These are phyloP conservation scores for Drosophila testacea DNA, from an alignment of 2,888 invertebrate species.

Conservation along the genomic window DNA sequence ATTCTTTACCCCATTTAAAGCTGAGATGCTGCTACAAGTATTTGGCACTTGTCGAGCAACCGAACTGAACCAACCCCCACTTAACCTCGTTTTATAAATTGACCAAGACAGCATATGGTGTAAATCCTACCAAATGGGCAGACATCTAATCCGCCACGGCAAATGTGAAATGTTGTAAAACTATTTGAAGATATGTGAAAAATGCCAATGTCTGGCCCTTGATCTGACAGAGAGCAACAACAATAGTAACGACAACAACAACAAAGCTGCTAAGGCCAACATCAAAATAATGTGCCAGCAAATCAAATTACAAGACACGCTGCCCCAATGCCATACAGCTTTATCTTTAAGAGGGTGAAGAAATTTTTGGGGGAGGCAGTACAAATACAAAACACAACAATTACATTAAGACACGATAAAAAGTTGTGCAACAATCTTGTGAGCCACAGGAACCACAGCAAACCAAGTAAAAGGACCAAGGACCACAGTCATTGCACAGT, in stretches of 20 bases:
- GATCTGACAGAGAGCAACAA: constrained; percentile 13
- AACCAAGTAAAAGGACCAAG: constrained; percentile 32
- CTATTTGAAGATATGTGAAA: constrained; percentile 67
- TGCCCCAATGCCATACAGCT: constrained; percentile 28
- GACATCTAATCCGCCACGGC: constrained; percentile 62
- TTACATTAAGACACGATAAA: constrained; percentile 82
- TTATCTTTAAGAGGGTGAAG: constrained; percentile 39
- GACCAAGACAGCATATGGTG: constrained; percentile 73
- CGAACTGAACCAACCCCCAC: constrained; percentile 22
- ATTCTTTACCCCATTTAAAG: constrained; percentile 26
- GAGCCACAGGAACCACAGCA: constrained; percentile 27
- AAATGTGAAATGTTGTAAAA: constrained; percentile 74
- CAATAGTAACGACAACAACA: constrained; percentile 27
- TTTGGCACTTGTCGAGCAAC: constrained; percentile 45
- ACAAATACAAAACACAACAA: constrained; percentile 74
- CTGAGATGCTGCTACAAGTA: constrained; percentile 20
- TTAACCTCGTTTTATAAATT: constrained; percentile 76
- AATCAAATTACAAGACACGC: constrained; percentile 75
- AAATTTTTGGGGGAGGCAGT: constrained; percentile 13
- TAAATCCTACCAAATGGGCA: constrained; percentile 73
- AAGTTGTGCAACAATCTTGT: constrained; percentile 74
- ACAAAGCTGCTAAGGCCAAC: constrained; percentile 49
- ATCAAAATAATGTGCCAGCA: constrained; percentile 78
- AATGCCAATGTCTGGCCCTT: constrained; percentile 36
- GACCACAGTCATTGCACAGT: constrained; percentile 75